These are phyloP conservation scores for Etheostoma nigrum DNA, from an alignment of 2,797 vertebrate genomes.

Conservation along the genomic window DNA sequence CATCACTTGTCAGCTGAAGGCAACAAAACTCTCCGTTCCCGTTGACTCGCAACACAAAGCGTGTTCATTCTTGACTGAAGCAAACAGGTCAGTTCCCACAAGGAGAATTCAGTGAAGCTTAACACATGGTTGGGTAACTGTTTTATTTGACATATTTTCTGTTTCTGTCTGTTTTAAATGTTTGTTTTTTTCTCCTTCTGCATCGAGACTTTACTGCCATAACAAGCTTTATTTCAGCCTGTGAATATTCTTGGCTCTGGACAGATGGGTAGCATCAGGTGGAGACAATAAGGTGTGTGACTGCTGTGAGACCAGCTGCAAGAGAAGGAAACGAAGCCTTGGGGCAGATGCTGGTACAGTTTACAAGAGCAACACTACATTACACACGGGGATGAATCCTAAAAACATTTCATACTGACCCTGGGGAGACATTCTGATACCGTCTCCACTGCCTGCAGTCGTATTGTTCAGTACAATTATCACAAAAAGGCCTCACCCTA, in stretches of 20 bases:
- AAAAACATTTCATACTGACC: background rate
- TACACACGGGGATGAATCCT: conserved; percentile 12
- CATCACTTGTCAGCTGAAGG: conserved; percentile 77
- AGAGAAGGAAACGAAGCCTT: conserved; percentile 56
- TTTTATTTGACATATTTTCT: background rate
- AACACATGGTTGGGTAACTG: background rate
- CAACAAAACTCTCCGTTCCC: conserved; percentile 29
- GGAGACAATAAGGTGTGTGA: conserved; percentile 79
- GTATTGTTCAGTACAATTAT: background rate
- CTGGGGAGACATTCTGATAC: background rate
- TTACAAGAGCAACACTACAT: conserved; percentile 12
- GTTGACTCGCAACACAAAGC: conserved; percentile 66
- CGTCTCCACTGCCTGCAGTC: background rate
- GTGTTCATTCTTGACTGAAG: conserved; percentile 72
- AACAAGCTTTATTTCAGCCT: no score
- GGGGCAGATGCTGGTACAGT: conserved; percentile 56
- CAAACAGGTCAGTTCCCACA: conserved; percentile 58
- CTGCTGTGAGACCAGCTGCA: conserved; percentile 75
- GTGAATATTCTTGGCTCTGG: background rate
- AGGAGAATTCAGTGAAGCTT: background rate
- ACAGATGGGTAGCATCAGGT: conserved; percentile 81
- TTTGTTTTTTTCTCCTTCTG: no score
- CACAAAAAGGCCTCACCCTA: background rate
- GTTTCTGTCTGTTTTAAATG: background rate
- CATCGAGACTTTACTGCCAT: no score